Conservation (phyloP, 2,113 vertebrate species). For the Hippolais icterina region DNA sequence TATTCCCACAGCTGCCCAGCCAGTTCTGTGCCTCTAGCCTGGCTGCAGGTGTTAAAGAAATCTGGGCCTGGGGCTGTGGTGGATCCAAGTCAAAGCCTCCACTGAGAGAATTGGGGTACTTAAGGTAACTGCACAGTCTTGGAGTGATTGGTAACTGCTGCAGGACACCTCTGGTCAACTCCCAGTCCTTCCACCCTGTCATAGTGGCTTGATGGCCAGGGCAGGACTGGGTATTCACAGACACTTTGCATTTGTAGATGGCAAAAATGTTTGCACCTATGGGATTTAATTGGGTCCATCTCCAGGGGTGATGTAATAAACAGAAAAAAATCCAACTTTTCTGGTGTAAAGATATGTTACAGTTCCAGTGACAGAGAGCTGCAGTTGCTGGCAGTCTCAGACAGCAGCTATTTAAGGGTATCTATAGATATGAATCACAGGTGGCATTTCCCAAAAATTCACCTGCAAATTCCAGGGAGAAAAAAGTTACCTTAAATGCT, state of each 20-base stretch:
- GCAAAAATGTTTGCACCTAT: background rate
- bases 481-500: background rate
- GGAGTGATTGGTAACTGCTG: background rate
- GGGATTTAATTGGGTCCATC: background rate
- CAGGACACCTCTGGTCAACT: background rate
- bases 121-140: background rate
- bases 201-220: background rate
- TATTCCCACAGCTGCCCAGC: background rate
- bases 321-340: background rate
- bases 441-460: background rate
- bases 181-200: background rate
- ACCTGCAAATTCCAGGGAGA: background rate
- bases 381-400: background rate
- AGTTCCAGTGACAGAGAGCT: background rate
- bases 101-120: background rate
- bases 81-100: background rate
- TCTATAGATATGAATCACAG: background rate
- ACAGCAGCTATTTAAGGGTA: background rate
- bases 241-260: background rate
- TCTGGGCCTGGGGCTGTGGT: background rate
- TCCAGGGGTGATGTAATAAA: background rate
- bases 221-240: background rate
- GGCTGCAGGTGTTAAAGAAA: background rate
- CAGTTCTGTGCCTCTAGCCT: background rate
- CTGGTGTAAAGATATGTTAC: background rate